A percentile compares a stretch with the other conserved stretches of the same genome.
phyloP scores from a whole-genome alignment of 2,113 vertebrate species.

The Ameiurus melas region DNA sequence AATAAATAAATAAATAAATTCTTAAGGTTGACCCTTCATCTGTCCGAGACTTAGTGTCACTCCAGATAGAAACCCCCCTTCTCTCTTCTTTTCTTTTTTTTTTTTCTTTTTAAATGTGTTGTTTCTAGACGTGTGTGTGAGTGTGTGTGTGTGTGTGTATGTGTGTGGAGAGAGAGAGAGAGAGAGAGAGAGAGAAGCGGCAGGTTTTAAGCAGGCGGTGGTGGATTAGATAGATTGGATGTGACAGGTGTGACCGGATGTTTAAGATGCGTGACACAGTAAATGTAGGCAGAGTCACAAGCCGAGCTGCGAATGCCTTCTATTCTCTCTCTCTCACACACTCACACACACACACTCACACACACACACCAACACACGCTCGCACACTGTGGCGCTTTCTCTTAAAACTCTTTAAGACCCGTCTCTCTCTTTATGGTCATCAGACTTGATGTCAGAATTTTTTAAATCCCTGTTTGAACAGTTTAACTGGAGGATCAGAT shows the following conservation, averaged over 20 bases:
- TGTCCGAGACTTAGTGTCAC: conserved; percentile 66
- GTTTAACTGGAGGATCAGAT: conserved; percentile 36
- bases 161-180: neutral
- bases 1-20: neutral
- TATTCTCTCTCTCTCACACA: conserved; percentile 35
- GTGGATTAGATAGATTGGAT: conserved; percentile 82
- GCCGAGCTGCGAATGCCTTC: conserved; percentile 34
- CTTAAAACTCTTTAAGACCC: conserved; percentile 27
- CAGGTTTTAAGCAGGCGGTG: conserved; percentile 77
- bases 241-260: conserved; percentile 81
- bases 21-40: conserved; percentile 57
- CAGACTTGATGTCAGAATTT: conserved; percentile 37
- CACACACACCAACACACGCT: neutral
- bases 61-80: conserved; percentile 28
- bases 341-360: conserved; percentile 11
- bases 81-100: neutral
- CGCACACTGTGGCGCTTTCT: neutral
- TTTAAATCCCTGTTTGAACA: conserved; percentile 47
- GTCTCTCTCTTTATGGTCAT: conserved; percentile 30
- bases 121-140: conserved; percentile 67
- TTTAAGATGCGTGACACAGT: conserved; percentile 73
- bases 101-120: conserved; percentile 59
- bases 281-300: conserved; percentile 57
- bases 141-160: conserved; percentile 59
- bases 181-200: conserved; percentile 34